Evolutionary conservation across 2,888 invertebrate species (phyloP).

Genomic region (Drosophila niveifrons): DNA sequence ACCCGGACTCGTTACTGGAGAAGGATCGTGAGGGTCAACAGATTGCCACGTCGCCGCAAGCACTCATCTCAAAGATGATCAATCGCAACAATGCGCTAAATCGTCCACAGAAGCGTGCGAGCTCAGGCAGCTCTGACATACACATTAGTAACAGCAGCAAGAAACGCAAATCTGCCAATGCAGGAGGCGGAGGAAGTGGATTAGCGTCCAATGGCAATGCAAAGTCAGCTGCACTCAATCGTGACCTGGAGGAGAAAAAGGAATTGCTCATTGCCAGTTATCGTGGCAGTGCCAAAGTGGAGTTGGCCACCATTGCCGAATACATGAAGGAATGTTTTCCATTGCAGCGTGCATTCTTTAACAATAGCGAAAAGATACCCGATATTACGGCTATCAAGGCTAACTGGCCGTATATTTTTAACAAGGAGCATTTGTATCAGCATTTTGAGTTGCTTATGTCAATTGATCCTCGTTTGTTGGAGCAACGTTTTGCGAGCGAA

Average conservation of each 20-base stretch:
- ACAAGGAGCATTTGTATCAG: constrained; percentile 68
- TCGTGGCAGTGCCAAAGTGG: constrained; percentile 58
- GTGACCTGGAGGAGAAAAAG: constrained; percentile 73
- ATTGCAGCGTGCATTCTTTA: constrained; percentile 70
- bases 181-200: background rate
- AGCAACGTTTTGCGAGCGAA: constrained; percentile 60
- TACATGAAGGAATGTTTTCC: constrained; percentile 78
- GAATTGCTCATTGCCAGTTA: constrained; percentile 68
- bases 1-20: constrained; percentile 70
- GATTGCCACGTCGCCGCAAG: constrained; percentile 73
- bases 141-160: constrained; percentile 60
- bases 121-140: constrained; percentile 58
- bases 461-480: constrained; percentile 66
- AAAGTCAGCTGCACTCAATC: constrained; percentile 50
- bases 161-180: constrained; percentile 59
- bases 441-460: constrained; percentile 77
- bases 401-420: constrained; percentile 73
- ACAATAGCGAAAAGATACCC: constrained; percentile 74
- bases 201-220: constrained; percentile 64
- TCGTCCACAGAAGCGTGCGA: constrained; percentile 69
- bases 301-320: constrained; percentile 53
- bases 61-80: constrained; percentile 73
- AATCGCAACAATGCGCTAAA: constrained; percentile 73
- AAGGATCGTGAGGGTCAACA: constrained; percentile 77
- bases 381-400: constrained; percentile 71